Conservation (phyloP, 1,140 invertebrate genomes). For the Grapholita molesta region DNA sequence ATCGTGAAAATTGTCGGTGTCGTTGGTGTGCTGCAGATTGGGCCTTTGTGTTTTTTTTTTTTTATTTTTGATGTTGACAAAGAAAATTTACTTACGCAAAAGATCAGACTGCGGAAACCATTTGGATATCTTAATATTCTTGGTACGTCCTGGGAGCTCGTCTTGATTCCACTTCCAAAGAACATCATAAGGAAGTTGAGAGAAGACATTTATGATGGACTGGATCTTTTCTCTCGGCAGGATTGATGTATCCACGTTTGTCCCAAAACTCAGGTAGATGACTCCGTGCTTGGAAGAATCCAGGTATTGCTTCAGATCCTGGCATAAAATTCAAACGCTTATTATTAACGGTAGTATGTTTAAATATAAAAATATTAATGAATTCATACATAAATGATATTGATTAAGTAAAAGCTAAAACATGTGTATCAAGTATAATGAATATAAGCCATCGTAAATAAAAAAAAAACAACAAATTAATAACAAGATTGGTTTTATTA, state of each 20-base stretch:
- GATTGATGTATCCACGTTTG: constrained; percentile 60
- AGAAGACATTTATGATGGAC: constrained; percentile 58
- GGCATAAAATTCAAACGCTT: background rate
- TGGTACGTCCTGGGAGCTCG: constrained; percentile 41
- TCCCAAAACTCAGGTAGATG: constrained; percentile 80
- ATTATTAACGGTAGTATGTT: background rate
- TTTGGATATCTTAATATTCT: constrained; percentile 56
- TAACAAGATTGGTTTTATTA: too few species aligned
- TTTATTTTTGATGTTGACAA: too few species aligned
- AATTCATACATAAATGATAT: background rate
- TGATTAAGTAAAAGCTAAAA: too few species aligned
- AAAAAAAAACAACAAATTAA: too few species aligned
- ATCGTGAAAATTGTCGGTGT: too few species aligned
- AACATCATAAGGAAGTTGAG: constrained; percentile 47
- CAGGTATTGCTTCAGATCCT: constrained; percentile 70
- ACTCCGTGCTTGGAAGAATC: constrained; percentile 73
- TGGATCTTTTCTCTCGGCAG: constrained; percentile 44
- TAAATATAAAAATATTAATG: background rate
- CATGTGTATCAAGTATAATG: too few species aligned
- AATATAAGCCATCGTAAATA: too few species aligned
- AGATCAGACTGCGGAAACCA: background rate
- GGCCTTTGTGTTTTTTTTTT: too few species aligned
- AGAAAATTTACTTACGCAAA: background rate
- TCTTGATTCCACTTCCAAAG: constrained; percentile 69
- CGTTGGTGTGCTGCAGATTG: too few species aligned